Percentiles rank a stretch among this genome's conserved stretches.
Evolutionary conservation across 2,888 invertebrate genomes (phyloP).

Genomic region (Ernsta delagoae): DNA sequence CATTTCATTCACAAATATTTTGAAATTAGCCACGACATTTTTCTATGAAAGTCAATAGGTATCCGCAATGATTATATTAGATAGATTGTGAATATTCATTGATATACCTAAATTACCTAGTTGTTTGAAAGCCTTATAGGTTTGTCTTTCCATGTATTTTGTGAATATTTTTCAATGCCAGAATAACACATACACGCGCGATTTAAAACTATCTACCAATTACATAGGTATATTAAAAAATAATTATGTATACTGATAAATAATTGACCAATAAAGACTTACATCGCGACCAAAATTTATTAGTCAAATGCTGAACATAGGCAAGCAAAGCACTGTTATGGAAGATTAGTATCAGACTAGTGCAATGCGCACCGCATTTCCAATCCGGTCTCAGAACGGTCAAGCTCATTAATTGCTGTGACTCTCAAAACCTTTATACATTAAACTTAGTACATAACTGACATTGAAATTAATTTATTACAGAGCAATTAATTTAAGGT

Average conservation of each 20-base stretch:
- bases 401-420: conserved; percentile 22
- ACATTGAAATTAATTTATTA: conserved; percentile 22
- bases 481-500: conserved; percentile 14
- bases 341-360: conserved; percentile 26
- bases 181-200: too few relatives aligned
- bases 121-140: too few relatives aligned
- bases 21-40: too few relatives aligned
- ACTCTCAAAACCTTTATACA: conserved; percentile 28
- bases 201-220: too few relatives aligned
- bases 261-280: too few relatives aligned
- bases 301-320: neutral
- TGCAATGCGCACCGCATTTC: conserved; percentile 21
- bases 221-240: too few relatives aligned
- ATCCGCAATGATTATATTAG: too few relatives aligned
- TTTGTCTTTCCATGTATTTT: too few relatives aligned
- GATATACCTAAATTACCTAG: neutral
- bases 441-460: neutral
- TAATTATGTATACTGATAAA: too few relatives aligned
- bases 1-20: neutral
- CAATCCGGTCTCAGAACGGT: conserved; percentile 28
- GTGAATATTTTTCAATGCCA: too few relatives aligned
- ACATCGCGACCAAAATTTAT: conserved; percentile 7
- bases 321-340: conserved; percentile 11
- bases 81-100: too few relatives aligned
- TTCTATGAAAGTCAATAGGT: too few relatives aligned